Evolutionary conservation across 2,888 invertebrate species (phyloP), one percentile per base, ranked within the genome.

Genomic region (Myathropa florea): DNA sequence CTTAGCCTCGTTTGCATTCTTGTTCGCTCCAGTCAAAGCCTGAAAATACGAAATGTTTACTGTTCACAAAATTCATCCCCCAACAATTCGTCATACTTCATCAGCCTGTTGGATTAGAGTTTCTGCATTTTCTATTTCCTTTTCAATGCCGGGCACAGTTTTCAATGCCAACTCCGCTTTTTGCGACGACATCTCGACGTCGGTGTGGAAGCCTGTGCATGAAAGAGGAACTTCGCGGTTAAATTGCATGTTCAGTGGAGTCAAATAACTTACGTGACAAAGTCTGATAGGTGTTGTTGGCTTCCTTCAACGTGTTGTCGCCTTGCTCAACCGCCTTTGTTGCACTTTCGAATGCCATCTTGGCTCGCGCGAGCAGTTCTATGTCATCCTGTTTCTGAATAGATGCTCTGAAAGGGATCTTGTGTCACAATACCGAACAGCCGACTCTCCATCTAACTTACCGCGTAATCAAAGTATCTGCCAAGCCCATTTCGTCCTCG

Each of bases 131-230:
- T 93, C 90, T 46, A 98, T 96, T 83, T 95, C 93, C 75, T 93
- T 92, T 90, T 96, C 95, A 76, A 99, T 98, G 83, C 95, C 94
- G 0, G 95, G 95, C 21, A 98, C 95, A 83, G 95, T 95, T 83
- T 94, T 92, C 14, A 98, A 93, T 0, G 98, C 97, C 84, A 96
- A 94, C 59, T 95, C 94, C 0, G 99, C 98, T 88, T 95, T 95
- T 64, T 95, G 94, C 80, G 97, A 96, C 81, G 97, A 98, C 88
- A 96, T 95, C 88, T 97, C 95, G 0, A 98, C 98, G 93, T 97
- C 96, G 78, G 96, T 95, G 91, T 98, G 97, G 93, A 99, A 99
- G 91, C 96, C 97, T 96, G 18, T 10, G 14, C 96, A 97, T 96
- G 14, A 7, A n/a, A 14, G 28, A 46, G 1, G 14, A 57, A n/a